Percentiles rank a stretch among this genome's conserved stretches.
phyloP scores from a whole-genome alignment of 2,888 invertebrate genomes.

The Parochlus steinenii region DNA sequence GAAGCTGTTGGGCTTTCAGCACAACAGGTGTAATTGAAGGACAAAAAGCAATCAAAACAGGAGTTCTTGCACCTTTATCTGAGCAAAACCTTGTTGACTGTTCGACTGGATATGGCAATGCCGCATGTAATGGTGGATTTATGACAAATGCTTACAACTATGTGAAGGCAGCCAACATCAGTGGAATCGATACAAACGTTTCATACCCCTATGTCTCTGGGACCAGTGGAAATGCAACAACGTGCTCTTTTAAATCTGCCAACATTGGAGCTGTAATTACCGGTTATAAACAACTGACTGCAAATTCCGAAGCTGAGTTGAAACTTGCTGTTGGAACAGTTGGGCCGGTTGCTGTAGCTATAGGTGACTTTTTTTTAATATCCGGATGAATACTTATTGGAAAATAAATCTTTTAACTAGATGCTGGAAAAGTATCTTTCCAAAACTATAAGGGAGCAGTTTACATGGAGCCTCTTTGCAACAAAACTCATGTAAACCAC shows the following conservation, averaged over 20 bases:
- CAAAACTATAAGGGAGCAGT: slow-evolving; percentile 60
- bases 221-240: background rate
- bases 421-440: slow-evolving; percentile 60
- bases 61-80: slow-evolving; percentile 28
- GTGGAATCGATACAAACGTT: slow-evolving; percentile 72
- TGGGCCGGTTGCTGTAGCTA: slow-evolving; percentile 69
- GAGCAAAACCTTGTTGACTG: slow-evolving; percentile 80
- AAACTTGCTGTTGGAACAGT: slow-evolving; percentile 55
- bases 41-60: slow-evolving; percentile 7
- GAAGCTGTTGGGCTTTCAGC: slow-evolving; percentile 14
- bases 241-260: slow-evolving; percentile 35
- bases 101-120: slow-evolving; percentile 57
- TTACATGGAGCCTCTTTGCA: slow-evolving; percentile 60
- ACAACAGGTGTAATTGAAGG: slow-evolving; percentile 14
- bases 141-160: slow-evolving; percentile 62
- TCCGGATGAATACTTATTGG: too few species aligned
- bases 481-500: slow-evolving; percentile 50
- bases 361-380: too few species aligned
- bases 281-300: slow-evolving; percentile 56
- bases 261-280: too few species aligned
- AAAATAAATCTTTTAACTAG: too few species aligned
- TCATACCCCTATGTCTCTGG: slow-evolving; percentile 68
- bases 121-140: slow-evolving; percentile 66
- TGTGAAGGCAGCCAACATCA: slow-evolving; percentile 49
- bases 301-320: slow-evolving; percentile 49